Evolutionary conservation across 2,797 vertebrate species (phyloP).

Genomic region (Centroberyx gerrardi): DNA sequence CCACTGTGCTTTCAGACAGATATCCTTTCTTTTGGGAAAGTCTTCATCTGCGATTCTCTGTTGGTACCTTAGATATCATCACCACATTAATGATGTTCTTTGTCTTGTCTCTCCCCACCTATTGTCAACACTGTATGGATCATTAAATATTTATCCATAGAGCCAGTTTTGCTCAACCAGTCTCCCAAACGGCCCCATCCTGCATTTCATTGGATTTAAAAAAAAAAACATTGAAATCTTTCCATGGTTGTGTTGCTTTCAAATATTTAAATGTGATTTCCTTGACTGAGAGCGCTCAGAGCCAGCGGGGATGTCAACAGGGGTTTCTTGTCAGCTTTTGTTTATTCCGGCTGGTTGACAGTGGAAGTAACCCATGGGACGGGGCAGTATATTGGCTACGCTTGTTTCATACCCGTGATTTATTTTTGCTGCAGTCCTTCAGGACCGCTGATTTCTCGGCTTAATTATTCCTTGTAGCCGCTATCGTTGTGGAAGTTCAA

Average conservation of each 20-base stretch:
- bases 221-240: not conserved
- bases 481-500: slow-evolving; percentile 4
- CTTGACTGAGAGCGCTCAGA: slow-evolving; percentile 55
- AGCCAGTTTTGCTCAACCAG: slow-evolving; percentile 39
- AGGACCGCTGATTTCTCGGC: slow-evolving; percentile 31
- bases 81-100: slow-evolving; percentile 5
- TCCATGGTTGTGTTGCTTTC: slow-evolving; percentile 35
- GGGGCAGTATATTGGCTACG: slow-evolving; percentile 20
- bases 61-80: slow-evolving; percentile 10
- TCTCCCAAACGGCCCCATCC: slow-evolving; percentile 24
- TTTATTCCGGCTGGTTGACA: slow-evolving; percentile 48
- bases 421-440: slow-evolving; percentile 43
- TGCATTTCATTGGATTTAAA: slow-evolving; percentile 14
- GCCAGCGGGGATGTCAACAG: slow-evolving; percentile 16
- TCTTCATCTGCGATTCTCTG: not conserved
- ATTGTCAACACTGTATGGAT: slow-evolving; percentile 22
- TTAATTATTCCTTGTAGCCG: slow-evolving; percentile 49
- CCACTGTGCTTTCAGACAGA: not conserved
- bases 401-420: slow-evolving; percentile 39
- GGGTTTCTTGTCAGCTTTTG: slow-evolving; percentile 55
- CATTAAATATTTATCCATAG: slow-evolving; percentile 59
- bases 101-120: slow-evolving; percentile 31
- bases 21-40: not conserved
- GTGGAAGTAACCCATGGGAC: slow-evolving; percentile 32
- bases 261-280: slow-evolving; percentile 66